Conservation (phyloP, 2,888 invertebrate species). For the Branchellion lobata region DNA sequence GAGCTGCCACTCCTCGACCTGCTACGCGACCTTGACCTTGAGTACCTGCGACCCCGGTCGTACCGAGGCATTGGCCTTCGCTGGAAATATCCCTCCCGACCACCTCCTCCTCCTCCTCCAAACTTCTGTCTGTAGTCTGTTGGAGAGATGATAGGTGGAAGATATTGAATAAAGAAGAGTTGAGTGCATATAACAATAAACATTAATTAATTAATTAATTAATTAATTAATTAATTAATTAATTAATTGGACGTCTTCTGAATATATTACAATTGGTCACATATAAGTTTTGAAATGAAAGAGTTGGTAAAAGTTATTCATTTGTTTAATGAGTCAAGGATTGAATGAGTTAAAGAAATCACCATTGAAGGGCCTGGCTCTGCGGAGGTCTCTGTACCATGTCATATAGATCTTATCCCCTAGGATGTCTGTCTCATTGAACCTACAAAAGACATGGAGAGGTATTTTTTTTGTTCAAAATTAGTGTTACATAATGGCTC, state of each 20-base stretch:
- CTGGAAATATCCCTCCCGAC: neutral
- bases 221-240: too few relatives aligned
- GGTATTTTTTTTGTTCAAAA: neutral
- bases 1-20: neutral
- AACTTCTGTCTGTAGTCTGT: slow-evolving; percentile 15
- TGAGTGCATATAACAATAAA: too few relatives aligned
- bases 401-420: slow-evolving; percentile 51
- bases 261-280: too few relatives aligned
- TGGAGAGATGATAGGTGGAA: neutral
- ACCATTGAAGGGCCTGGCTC: slow-evolving; percentile 48
- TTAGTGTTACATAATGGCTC: neutral
- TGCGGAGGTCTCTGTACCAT: slow-evolving; percentile 52
- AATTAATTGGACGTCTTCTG: too few relatives aligned
- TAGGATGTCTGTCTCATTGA: slow-evolving; percentile 51
- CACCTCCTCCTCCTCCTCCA: neutral
- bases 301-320: too few relatives aligned
- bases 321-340: too few relatives aligned
- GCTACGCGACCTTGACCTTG: neutral
- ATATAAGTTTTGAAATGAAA: too few relatives aligned
- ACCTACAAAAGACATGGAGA: slow-evolving; percentile 48
- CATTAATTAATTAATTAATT: too few relatives aligned
- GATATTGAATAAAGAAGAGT: too few relatives aligned
- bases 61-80: neutral
- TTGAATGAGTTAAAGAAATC: neutral
- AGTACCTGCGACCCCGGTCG: neutral